phyloP scores from a whole-genome alignment of 2,113 vertebrate species.

The Callocephalon fimbriatum region DNA sequence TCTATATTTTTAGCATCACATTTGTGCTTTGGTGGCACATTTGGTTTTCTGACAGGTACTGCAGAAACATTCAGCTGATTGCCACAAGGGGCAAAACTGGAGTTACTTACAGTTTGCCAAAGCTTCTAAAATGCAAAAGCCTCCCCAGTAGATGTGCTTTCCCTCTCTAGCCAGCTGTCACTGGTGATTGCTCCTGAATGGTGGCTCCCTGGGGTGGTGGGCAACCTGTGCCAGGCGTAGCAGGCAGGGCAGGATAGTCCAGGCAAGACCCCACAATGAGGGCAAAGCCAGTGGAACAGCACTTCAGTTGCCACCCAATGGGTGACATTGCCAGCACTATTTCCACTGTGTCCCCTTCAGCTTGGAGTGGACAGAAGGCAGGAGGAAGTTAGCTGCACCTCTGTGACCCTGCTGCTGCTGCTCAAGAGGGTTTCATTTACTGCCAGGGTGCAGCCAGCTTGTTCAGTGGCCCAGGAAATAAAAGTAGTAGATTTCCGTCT shows the following conservation, averaged over 20 bases:
- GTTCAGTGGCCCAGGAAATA: background rate
- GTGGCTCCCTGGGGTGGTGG: background rate
- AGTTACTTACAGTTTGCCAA: background rate
- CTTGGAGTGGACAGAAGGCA: background rate
- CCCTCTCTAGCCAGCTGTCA: background rate
- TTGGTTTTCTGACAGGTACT: background rate
- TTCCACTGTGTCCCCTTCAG: fast-evolving
- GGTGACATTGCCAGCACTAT: background rate
- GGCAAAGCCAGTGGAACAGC: background rate
- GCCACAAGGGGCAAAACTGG: background rate
- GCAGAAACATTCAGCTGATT: background rate
- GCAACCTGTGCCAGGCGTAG: background rate
- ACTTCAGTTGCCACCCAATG: background rate
- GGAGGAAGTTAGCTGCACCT: background rate
- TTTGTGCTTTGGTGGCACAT: background rate
- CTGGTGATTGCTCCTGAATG: background rate
- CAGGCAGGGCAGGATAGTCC: background rate
- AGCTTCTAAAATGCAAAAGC: background rate
- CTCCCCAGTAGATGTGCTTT: background rate
- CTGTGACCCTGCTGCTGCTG: background rate
- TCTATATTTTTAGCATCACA: too few species aligned
- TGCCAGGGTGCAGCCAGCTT: background rate
- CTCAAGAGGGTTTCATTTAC: background rate
- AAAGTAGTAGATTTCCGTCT: conserved; percentile 1
- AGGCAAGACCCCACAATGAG: background rate